These are phyloP conservation scores for Tuta absoluta DNA, from an alignment of 2,888 invertebrate species.

Conservation along the genomic window DNA sequence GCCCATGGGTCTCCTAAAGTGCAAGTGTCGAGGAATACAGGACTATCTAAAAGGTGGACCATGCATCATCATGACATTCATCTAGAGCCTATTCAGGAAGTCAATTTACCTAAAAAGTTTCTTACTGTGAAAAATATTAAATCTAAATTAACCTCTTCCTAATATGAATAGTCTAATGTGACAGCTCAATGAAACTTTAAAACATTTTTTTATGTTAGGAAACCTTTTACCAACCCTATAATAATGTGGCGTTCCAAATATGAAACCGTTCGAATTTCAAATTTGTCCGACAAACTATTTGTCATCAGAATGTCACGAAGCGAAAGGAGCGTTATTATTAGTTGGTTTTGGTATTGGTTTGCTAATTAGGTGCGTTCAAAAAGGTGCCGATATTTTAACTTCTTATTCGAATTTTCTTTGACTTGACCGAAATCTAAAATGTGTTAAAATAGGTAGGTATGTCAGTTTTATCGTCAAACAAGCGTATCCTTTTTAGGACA, in stretches of 20 bases:
- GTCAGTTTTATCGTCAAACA: too few relatives aligned
- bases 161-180: too few relatives aligned
- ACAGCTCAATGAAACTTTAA: too few relatives aligned
- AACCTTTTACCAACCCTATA: slow-evolving; percentile 6
- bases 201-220: not conserved
- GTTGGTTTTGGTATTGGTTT: slow-evolving; percentile 27
- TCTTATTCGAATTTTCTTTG: slow-evolving; percentile 19
- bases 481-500: too few relatives aligned
- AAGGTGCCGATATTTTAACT: slow-evolving; percentile 26
- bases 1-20: too few relatives aligned
- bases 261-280: slow-evolving; percentile 29
- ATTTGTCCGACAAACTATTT: slow-evolving; percentile 29
- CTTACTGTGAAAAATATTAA: too few relatives aligned
- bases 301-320: slow-evolving; percentile 32
- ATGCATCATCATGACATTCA: too few relatives aligned
- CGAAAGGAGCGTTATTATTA: slow-evolving; percentile 31
- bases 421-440: slow-evolving; percentile 5
- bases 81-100: too few relatives aligned
- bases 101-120: too few relatives aligned
- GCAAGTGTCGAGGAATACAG: too few relatives aligned
- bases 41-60: too few relatives aligned
- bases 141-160: too few relatives aligned
- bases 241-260: slow-evolving; percentile 15
- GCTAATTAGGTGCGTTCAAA: slow-evolving; percentile 28
- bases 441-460: not conserved